phyloP scores from a whole-genome alignment of 2,113 vertebrate genomes.

The Galbula dea region DNA sequence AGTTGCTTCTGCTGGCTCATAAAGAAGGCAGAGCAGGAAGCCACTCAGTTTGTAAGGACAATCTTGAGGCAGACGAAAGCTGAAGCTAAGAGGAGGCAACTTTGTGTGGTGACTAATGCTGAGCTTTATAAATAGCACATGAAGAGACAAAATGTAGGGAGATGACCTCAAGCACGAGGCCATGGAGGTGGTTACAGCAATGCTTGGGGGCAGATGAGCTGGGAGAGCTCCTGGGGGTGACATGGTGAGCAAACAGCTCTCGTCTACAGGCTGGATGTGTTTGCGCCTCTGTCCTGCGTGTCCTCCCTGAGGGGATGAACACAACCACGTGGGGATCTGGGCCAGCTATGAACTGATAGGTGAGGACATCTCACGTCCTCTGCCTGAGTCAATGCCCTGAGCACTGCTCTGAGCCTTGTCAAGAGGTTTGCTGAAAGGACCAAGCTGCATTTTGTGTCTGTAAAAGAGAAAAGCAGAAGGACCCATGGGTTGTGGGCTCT shows the following conservation, averaged over 20 bases:
- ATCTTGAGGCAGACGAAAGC: neutral
- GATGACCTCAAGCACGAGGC: neutral
- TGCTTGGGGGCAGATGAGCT: neutral
- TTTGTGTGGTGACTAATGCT: neutral
- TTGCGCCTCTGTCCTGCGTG: neutral
- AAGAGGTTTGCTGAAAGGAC: neutral
- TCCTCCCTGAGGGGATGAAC: neutral
- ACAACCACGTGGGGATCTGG: neutral
- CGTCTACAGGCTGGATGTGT: neutral
- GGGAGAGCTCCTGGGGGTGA: neutral
- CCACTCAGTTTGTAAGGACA: neutral
- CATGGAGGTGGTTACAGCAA: neutral
- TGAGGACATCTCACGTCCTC: neutral
- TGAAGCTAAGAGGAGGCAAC: neutral
- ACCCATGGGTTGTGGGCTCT: neutral
- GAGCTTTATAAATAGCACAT: neutral
- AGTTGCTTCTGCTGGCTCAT: rapidly evolving
- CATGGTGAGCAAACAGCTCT: neutral
- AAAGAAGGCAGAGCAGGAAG: neutral
- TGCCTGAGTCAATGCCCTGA: neutral
- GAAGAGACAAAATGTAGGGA: neutral
- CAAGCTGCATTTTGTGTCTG: neutral
- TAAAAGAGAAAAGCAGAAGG: neutral
- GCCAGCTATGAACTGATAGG: rapidly evolving
- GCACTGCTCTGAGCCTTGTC: rapidly evolving